Evolutionary conservation across 23 tunicate genomes (phyloP).

Genomic region (Botrylloides violaceus): DNA sequence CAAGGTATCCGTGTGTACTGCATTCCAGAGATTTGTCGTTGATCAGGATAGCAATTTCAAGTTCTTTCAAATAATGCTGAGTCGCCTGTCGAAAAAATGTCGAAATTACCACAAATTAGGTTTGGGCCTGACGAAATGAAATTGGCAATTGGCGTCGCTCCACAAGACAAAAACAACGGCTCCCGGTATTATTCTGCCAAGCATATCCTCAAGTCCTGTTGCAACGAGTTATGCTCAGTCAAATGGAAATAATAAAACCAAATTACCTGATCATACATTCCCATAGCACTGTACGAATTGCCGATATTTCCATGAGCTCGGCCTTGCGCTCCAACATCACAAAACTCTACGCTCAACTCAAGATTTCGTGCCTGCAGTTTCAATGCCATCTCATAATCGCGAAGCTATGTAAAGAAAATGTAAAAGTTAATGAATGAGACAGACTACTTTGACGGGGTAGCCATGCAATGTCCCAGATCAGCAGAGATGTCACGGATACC

Average conservation of each 20-base stretch:
- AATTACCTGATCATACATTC: conserved; percentile 65
- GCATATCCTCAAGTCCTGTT: no score
- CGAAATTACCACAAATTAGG: no score
- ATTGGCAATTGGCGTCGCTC: no score
- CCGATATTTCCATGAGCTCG: conserved; percentile 82
- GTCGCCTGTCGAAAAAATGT: conserved; percentile 43
- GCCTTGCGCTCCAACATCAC: conserved; percentile 57
- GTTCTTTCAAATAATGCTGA: conserved; percentile 49
- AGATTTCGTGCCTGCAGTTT: conserved; percentile 48
- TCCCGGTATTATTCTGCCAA: no score
- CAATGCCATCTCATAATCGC: conserved; percentile 64
- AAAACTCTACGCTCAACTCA: conserved; percentile 15
- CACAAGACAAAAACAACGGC: no score
- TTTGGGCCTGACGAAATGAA: no score
- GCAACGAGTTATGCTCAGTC: no score
- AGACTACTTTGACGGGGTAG: background rate
- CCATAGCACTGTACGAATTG: conserved; percentile 81
- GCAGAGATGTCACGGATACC: no score
- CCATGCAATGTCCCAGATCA: background rate
- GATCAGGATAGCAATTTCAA: conserved; percentile 40
- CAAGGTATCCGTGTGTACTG: conserved; percentile 70
- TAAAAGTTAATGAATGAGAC: no score
- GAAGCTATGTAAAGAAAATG: conserved; percentile 11
- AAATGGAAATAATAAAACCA: no score
- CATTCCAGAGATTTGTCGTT: conserved; percentile 62